phyloP scores from a whole-genome alignment of 2,113 vertebrate genomes.

The Heterotilapia buettikoferi region DNA sequence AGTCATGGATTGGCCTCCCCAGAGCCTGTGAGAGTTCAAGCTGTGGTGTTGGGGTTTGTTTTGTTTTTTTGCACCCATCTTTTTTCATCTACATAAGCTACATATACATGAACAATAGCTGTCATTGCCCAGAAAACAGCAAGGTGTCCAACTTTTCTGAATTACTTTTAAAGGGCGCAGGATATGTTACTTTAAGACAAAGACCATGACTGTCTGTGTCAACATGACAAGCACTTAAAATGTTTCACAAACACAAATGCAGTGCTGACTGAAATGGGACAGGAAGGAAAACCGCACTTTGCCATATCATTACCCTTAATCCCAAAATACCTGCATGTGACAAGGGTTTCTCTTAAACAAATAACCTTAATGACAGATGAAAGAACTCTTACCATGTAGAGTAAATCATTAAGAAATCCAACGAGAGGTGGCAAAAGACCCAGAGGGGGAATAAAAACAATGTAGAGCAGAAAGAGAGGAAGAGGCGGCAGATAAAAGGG shows the following conservation, averaged over 20 bases:
- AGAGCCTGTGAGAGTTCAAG: background rate
- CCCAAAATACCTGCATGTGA: conserved; percentile 1
- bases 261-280: background rate
- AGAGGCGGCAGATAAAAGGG: background rate
- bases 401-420: background rate
- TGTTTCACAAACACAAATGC: background rate
- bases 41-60: background rate
- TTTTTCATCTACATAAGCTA: background rate
- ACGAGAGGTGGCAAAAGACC: background rate
- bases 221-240: background rate
- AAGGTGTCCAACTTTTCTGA: background rate
- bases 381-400: background rate
- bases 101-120: background rate
- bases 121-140: fast-evolving
- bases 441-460: background rate
- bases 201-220: background rate
- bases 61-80: background rate
- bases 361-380: background rate
- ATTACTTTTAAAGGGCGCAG: background rate
- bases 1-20: background rate
- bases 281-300: conserved; percentile 29
- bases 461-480: background rate
- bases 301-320: background rate
- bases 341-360: background rate
- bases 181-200: background rate